phyloP scores from a whole-genome alignment of 2,888 invertebrate genomes.

The Lymantria monacha region DNA sequence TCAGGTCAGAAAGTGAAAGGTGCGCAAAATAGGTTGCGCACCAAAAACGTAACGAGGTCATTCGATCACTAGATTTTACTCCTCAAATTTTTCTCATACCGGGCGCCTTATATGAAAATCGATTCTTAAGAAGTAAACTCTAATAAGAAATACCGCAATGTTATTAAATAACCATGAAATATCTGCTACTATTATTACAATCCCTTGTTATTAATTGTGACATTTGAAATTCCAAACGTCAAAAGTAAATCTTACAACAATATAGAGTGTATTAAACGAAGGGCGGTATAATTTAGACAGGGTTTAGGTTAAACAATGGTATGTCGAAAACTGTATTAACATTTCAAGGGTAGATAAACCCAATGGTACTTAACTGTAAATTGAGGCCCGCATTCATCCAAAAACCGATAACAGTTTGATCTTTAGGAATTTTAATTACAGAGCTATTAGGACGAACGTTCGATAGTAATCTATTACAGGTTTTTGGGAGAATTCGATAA shows the following conservation, averaged over 20 bases:
- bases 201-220: background rate
- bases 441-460: constrained; percentile 25
- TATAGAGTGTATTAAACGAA: constrained; percentile 16
- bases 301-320: constrained; percentile 19
- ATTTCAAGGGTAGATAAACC: constrained; percentile 33
- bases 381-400: constrained; percentile 44
- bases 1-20: no score
- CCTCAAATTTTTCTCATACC: no score
- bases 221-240: constrained; percentile 10
- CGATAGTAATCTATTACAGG: constrained; percentile 20
- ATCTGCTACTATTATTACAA: background rate
- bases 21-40: no score
- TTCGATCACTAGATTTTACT: no score
- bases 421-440: constrained; percentile 53
- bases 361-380: constrained; percentile 29
- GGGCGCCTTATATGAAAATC: no score
- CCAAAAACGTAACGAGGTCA: no score
- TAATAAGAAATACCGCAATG: no score
- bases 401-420: constrained; percentile 36
- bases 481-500: constrained; percentile 1
- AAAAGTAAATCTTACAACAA: constrained; percentile 20
- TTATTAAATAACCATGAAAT: no score
- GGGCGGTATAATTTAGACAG: constrained; percentile 7
- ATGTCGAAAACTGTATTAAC: constrained; percentile 27
- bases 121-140: no score